Conservation (phyloP, 2,113 vertebrate genomes). For the Brachyistius frenatus region DNA sequence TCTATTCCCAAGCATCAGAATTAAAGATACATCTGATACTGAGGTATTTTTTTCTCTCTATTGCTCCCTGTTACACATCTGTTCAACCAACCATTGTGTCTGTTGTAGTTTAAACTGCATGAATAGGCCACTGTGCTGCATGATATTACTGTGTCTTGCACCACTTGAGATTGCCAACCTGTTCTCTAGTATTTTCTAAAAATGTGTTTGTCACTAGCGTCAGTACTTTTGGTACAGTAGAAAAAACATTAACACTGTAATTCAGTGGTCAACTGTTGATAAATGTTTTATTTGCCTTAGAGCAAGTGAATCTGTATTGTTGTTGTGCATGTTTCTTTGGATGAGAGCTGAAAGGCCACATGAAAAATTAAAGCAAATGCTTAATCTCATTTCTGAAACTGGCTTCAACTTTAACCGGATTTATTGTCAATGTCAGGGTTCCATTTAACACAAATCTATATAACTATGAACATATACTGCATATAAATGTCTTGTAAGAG, state of each 20-base stretch:
- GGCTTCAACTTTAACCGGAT: conserved; percentile 27
- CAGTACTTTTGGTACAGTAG: background rate
- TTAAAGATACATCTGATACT: background rate
- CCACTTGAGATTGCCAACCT: background rate
- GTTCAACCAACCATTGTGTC: background rate
- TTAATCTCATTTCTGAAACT: conserved; percentile 13
- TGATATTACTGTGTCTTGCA: background rate
- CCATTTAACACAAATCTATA: conserved; percentile 47
- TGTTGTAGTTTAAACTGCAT: background rate
- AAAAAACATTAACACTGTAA: background rate
- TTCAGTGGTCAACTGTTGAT: background rate
- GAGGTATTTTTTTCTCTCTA: background rate
- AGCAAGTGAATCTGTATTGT: background rate
- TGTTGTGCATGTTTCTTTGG: background rate
- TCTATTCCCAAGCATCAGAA: background rate
- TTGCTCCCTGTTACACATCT: background rate
- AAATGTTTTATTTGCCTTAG: background rate
- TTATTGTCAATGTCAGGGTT: conserved; percentile 52
- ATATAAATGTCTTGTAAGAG: conserved; percentile 47
- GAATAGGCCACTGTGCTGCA: background rate
- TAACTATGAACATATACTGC: conserved; percentile 47
- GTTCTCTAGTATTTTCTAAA: background rate
- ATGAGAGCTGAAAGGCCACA: conserved; percentile 1
- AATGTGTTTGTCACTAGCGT: background rate
- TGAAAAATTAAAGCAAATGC: conserved; percentile 13